Conservation (phyloP, 2,797 vertebrate genomes). For the Alectoris magna region DNA sequence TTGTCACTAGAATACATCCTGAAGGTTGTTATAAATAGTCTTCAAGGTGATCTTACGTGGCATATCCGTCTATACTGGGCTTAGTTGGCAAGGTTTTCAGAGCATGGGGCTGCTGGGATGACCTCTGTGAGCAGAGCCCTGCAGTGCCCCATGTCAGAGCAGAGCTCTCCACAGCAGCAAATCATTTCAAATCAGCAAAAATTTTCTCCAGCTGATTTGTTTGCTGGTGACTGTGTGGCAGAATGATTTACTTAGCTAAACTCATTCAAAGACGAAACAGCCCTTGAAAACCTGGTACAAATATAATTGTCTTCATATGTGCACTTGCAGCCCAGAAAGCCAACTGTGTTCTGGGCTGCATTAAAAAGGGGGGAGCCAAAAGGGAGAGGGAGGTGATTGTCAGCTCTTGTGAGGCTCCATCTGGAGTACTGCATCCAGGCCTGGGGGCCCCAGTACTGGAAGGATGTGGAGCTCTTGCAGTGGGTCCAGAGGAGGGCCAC, state of each 20-base stretch:
- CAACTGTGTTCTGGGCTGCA: no score
- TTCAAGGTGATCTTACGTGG: neutral
- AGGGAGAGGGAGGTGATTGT: no score
- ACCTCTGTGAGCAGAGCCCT: neutral
- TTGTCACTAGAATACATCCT: no score
- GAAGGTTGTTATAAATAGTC: rapidly evolving
- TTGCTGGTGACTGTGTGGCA: neutral
- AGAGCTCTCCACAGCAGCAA: neutral
- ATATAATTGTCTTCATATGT: neutral
- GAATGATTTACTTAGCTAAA: neutral
- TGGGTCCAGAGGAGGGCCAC: no score
- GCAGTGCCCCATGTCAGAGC: neutral
- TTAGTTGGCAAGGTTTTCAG: neutral
- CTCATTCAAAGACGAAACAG: neutral
- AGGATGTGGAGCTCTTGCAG: no score
- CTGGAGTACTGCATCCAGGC: no score
- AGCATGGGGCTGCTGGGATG: neutral
- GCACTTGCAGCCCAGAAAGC: neutral
- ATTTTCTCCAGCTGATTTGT: neutral
- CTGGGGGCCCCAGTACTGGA: no score
- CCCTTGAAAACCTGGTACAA: neutral
- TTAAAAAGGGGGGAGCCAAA: no score
- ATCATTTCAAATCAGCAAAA: neutral
- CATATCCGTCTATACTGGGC: rapidly evolving
- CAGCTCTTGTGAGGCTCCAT: no score